Evolutionary conservation across 2,888 invertebrate genomes (phyloP).

Genomic region (Molorchus minor): DNA sequence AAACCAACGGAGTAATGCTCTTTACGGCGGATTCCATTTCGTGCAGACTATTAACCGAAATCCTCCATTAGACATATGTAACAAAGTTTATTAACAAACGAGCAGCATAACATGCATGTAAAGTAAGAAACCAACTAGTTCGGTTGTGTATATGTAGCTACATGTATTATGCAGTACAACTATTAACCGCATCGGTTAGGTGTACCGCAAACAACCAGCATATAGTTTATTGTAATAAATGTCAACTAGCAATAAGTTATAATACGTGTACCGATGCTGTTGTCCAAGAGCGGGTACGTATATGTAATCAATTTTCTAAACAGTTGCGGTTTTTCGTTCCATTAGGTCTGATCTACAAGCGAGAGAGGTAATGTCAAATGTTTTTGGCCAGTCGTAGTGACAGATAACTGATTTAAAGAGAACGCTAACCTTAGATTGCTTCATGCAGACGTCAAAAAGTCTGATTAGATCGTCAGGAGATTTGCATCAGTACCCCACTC

Average conservation of each 20-base stretch:
- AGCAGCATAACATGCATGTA: not conserved
- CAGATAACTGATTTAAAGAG: too few species aligned
- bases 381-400: too few species aligned
- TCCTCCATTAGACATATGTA: conserved; percentile 4
- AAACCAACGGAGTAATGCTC: too few species aligned
- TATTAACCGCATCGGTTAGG: conserved; percentile 18
- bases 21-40: too few species aligned
- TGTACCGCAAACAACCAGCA: conserved; percentile 26
- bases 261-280: conserved; percentile 29
- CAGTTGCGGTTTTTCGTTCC: conserved; percentile 41
- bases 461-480: too few species aligned
- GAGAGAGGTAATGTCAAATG: conserved; percentile 34
- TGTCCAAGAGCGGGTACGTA: conserved; percentile 24
- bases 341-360: conserved; percentile 40
- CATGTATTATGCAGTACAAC: conserved; percentile 21
- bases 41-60: not conserved
- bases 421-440: too few species aligned
- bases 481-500: too few species aligned
- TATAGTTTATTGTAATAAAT: conserved; percentile 33
- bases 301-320: conserved; percentile 32
- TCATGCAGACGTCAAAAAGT: too few species aligned
- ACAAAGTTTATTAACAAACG: conserved; percentile 13
- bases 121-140: conserved; percentile 14
- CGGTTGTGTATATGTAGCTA: conserved; percentile 12
- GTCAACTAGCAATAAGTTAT: conserved; percentile 32